Conservation (phyloP, 2,113 vertebrate genomes). For the Hippocampus guttulatus region DNA sequence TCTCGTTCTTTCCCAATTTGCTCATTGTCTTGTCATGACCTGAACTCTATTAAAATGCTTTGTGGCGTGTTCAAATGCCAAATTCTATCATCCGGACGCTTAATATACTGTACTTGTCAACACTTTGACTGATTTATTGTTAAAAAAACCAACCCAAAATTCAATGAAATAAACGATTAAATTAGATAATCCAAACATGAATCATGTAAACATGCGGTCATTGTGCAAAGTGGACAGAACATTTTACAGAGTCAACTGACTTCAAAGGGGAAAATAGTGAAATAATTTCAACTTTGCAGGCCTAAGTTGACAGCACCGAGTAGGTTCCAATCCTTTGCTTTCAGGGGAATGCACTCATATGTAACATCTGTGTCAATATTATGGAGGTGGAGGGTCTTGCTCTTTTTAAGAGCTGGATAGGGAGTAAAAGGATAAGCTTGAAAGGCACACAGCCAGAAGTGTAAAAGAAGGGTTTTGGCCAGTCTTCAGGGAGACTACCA, state of each 20-base stretch:
- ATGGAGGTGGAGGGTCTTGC: constrained; percentile 58
- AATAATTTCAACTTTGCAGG: constrained; percentile 37
- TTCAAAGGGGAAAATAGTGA: constrained; percentile 32
- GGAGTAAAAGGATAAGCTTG: constrained; percentile 46
- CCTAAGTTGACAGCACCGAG: constrained; percentile 23
- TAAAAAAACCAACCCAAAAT: constrained; percentile 26
- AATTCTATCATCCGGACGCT: background rate
- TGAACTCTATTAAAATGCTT: constrained; percentile 2
- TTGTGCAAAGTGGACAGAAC: constrained; percentile 28
- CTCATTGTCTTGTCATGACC: constrained; percentile 3
- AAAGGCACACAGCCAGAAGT: constrained; percentile 22
- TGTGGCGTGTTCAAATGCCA: constrained; percentile 5
- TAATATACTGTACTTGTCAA: constrained; percentile 25
- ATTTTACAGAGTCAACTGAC: constrained; percentile 22
- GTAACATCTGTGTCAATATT: constrained; percentile 79
- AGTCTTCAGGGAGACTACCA: constrained; percentile 9
- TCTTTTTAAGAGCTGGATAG: constrained; percentile 56
- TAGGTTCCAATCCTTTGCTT: constrained; percentile 27
- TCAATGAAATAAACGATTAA: constrained; percentile 33
- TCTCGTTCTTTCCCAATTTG: background rate
- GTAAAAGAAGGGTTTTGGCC: constrained; percentile 29
- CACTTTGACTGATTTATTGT: constrained; percentile 44
- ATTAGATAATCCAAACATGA: constrained; percentile 32
- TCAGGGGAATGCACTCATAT: constrained; percentile 57
- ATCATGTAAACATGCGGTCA: constrained; percentile 50